phyloP scores from a whole-genome alignment of 2,797 vertebrate genomes.

The Pelodytes ibericus region DNA sequence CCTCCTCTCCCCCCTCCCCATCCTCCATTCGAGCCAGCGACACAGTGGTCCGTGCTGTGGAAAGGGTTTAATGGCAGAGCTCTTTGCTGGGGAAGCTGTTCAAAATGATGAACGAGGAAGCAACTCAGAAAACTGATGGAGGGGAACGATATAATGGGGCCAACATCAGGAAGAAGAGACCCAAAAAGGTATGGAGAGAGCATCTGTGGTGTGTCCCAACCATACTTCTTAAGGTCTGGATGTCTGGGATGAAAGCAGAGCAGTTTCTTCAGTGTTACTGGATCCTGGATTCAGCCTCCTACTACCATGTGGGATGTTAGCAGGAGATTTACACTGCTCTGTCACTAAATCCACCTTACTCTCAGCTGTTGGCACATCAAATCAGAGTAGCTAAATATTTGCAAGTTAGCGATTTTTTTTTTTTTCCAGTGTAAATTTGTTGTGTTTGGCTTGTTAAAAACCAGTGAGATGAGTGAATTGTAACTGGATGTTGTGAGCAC shows the following conservation, averaged over 20 bases:
- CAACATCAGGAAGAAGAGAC: conserved; percentile 82
- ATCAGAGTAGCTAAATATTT: neutral
- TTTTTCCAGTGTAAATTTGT: neutral
- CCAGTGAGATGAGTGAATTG: neutral
- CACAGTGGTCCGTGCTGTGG: conserved; percentile 68
- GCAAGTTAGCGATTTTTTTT: neutral
- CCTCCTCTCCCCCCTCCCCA: conserved; percentile 58
- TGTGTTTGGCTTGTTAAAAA: neutral
- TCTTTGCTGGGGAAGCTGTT: conserved; percentile 54
- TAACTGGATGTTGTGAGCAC: conserved; percentile 31
- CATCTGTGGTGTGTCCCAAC: conserved; percentile 19
- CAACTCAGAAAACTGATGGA: conserved; percentile 83
- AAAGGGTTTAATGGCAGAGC: conserved; percentile 65
- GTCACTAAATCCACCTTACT: neutral
- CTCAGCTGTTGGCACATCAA: neutral
- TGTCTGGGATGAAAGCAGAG: conserved; percentile 26
- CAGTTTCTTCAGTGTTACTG: conserved; percentile 27
- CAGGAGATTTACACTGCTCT: neutral
- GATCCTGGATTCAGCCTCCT: conserved; percentile 1
- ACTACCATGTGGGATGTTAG: neutral
- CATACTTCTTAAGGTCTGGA: conserved; percentile 22
- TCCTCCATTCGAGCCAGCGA: conserved; percentile 66
- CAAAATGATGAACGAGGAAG: conserved; percentile 85
- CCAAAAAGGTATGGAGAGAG: conserved; percentile 82
- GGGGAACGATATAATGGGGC: conserved; percentile 84